phyloP scores from a whole-genome alignment of 2,888 invertebrate genomes.

The Pyrrhosoma nymphula region DNA sequence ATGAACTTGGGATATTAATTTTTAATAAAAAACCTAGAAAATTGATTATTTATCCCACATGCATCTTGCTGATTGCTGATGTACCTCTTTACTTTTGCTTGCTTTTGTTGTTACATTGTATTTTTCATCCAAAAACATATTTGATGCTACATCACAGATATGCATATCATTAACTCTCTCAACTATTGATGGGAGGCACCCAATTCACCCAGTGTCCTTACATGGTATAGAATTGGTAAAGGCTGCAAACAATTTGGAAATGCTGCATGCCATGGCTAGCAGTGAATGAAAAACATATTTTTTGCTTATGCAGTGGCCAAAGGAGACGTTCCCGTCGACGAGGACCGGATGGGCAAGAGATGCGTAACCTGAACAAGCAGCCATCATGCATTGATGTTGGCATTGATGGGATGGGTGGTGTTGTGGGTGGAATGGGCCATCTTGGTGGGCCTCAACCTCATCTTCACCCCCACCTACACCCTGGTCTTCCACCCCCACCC shows the following conservation, averaged over 20 bases:
- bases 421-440: constrained; percentile 57
- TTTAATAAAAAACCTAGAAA: too few relatives aligned
- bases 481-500: constrained; percentile 68
- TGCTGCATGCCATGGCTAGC: not conserved
- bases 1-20: too few relatives aligned
- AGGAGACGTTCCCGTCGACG: constrained; percentile 77
- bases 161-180: too few relatives aligned
- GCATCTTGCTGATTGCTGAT: too few relatives aligned
- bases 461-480: constrained; percentile 42
- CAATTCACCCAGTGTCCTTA: not conserved
- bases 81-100: too few relatives aligned
- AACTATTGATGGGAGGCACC: too few relatives aligned
- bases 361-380: constrained; percentile 91
- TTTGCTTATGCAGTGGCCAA: constrained; percentile 46
- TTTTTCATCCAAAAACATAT: too few relatives aligned
- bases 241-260: not conserved
- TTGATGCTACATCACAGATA: too few relatives aligned
- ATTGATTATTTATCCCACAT: too few relatives aligned
- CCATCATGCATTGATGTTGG: constrained; percentile 88
- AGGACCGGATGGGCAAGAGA: constrained; percentile 96
- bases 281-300: not conserved
- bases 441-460: constrained; percentile 44
- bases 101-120: too few relatives aligned
- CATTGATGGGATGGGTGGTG: constrained; percentile 79
- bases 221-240: not conserved